Conservation (phyloP, 2,113 vertebrate genomes). For the Ardeotis arabs region DNA sequence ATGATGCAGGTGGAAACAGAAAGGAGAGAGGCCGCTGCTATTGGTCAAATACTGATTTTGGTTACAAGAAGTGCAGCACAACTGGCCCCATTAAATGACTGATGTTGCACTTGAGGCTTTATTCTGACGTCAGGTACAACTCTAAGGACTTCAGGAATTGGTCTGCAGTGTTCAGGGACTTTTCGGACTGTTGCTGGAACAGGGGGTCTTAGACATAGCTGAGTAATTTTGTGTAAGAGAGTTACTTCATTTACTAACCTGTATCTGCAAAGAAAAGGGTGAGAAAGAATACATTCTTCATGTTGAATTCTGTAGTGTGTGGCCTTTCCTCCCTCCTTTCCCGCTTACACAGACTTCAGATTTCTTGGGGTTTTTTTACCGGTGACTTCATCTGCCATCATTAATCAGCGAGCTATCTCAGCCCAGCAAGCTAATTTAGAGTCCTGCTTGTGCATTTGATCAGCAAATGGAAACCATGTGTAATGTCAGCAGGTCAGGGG, state of each 20-base stretch:
- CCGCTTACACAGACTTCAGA: not conserved
- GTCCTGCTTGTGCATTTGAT: conserved; percentile 69
- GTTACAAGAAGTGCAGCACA: not conserved
- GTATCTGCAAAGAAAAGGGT: not conserved
- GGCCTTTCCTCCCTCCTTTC: not conserved
- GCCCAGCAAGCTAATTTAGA: conserved; percentile 63
- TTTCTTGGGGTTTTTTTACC: not conserved
- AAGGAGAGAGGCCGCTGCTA: not conserved
- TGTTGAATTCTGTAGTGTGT: not conserved
- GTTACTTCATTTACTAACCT: not conserved
- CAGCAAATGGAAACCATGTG: conserved; percentile 71
- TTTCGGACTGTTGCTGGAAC: not conserved
- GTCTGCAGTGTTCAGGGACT: not conserved
- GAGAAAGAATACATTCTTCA: not conserved
- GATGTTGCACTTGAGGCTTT: not conserved
- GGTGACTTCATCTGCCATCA: conserved; percentile 41
- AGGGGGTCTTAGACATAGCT: not conserved
- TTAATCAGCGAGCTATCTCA: conserved; percentile 65
- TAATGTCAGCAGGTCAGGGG: conserved; percentile 67
- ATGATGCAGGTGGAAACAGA: not conserved
- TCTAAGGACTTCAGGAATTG: not conserved
- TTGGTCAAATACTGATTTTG: not conserved
- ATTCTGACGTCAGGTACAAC: not conserved
- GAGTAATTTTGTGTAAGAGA: not conserved
- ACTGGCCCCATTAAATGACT: not conserved